Base-by-base conservation (phyloP, 2,797 vertebrate genomes). In the Epinephelus coioides region DNA sequence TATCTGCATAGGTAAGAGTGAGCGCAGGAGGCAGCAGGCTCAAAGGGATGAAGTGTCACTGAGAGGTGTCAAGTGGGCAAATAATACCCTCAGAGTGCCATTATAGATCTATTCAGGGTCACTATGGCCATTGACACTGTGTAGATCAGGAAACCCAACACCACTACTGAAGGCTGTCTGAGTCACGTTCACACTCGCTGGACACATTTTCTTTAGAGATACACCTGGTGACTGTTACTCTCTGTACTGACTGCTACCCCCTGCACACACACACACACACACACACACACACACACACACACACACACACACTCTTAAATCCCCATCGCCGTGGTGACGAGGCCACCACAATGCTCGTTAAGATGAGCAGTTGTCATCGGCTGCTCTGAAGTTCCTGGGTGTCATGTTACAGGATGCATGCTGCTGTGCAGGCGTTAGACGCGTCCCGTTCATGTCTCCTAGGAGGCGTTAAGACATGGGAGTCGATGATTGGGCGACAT, bases 91-190 rank as follows among this genome's bases (percentile, higher is more conserved):
- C 81, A 21, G 68, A 87, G 85, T 75, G 81, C 90, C 66, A 72
- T 91, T 81, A 90, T 86, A 74, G 85, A 90, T 85, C 91, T 88
- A 86, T 88, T 88, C 82, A 84, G 73, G 84, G 76, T 78, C 87
- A 73, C 82, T 80, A 56, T 87, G 69, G 85, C 84, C 89, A 84
- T 86, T 70, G 79, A 72, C 89, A 88, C 83, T 65, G 78, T 76
- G 76, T 55, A 46, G 80, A 53, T 63, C 79, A 81, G 54, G 81
- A 89, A 91, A 90, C 86, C 63, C 70, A 70, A 79, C 87, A 85
- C 86, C 90, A 71, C 87, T 92, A 94, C 94, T 89, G 83, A 95
- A 93, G 85, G 67, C 84, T 55, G 74, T 73, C 69, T 82, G 93
- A 92, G 93, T 94, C 93, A 88, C 74, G 62, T 51, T 69, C 67